Conservation (phyloP, 2,797 vertebrate genomes). For the Sebastes nivosus region DNA sequence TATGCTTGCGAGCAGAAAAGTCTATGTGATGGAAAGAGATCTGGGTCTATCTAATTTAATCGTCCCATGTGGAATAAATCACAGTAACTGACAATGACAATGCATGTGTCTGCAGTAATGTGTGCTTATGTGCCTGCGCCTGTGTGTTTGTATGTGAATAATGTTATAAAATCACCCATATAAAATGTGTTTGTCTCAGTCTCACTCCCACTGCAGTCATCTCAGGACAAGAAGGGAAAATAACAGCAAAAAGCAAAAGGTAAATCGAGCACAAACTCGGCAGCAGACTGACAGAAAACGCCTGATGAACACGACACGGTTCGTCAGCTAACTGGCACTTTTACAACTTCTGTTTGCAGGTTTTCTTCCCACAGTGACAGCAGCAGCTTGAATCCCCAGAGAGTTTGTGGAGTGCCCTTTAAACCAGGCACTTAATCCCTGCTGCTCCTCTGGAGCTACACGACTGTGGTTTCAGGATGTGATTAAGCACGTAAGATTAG, state of each 20-base stretch:
- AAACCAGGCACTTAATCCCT: constrained; percentile 18
- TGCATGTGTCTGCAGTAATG: not conserved
- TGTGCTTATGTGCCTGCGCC: not conserved
- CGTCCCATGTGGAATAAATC: not conserved
- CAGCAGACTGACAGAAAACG: not conserved
- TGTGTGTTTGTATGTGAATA: not conserved
- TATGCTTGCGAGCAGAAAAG: not conserved
- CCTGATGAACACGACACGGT: not conserved
- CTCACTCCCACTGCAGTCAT: not conserved
- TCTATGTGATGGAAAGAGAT: not conserved
- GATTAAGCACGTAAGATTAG: constrained; percentile 22
- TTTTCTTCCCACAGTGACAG: not conserved
- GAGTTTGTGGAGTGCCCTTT: not conserved
- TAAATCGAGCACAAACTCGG: not conserved
- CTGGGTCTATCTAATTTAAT: not conserved
- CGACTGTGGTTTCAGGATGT: constrained; percentile 23
- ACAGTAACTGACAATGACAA: not conserved
- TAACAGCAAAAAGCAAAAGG: not conserved
- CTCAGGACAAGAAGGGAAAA: not conserved
- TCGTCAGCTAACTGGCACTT: not conserved
- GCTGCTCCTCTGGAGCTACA: constrained; percentile 2
- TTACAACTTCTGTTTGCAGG: not conserved
- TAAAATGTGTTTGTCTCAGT: not conserved
- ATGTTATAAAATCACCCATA: not conserved
- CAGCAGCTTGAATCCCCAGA: not conserved